These are phyloP conservation scores for Coranthus polyacanthus DNA, from an alignment of 2,797 vertebrate species.

Conservation along the genomic window DNA sequence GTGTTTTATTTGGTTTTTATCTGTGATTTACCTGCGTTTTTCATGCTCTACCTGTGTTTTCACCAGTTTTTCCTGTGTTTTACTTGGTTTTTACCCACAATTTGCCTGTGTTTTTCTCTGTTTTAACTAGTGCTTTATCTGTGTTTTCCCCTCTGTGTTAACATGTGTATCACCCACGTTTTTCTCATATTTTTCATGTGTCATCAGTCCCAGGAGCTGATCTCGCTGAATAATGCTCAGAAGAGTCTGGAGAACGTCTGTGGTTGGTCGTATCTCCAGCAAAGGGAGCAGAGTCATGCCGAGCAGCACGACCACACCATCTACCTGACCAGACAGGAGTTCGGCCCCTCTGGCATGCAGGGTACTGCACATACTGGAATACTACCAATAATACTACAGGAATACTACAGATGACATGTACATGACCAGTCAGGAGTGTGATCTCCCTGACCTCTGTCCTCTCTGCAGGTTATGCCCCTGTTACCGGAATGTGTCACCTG, in stretches of 20 bases:
- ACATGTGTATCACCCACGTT: background rate
- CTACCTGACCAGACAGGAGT: slow-evolving; percentile 95
- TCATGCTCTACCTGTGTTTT: no score
- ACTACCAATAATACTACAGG: background rate
- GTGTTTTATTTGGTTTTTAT: no score
- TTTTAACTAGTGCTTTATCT: background rate
- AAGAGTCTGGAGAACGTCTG: slow-evolving; percentile 97
- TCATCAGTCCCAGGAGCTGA: slow-evolving; percentile 91
- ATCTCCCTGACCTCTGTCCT: background rate
- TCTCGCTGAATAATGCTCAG: slow-evolving; percentile 93
- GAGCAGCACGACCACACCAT: slow-evolving; percentile 96
- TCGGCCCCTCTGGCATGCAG: slow-evolving; percentile 97
- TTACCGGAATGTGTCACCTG: slow-evolving; percentile 96
- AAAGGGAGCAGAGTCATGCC: slow-evolving; percentile 88
- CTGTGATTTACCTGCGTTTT: no score
- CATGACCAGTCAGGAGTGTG: background rate
- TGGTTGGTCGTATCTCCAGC: slow-evolving; percentile 95
- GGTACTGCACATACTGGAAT: slow-evolving; percentile 78
- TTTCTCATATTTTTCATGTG: background rate
- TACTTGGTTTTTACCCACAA: no score
- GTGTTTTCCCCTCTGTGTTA: background rate
- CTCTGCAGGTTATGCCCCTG: slow-evolving; percentile 91
- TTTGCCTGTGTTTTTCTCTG: no score
- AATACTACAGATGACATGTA: background rate
- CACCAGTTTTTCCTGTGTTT: no score